These are phyloP conservation scores for Cerastis leucographa DNA, from an alignment of 2,888 invertebrate species.

Conservation along the genomic window DNA sequence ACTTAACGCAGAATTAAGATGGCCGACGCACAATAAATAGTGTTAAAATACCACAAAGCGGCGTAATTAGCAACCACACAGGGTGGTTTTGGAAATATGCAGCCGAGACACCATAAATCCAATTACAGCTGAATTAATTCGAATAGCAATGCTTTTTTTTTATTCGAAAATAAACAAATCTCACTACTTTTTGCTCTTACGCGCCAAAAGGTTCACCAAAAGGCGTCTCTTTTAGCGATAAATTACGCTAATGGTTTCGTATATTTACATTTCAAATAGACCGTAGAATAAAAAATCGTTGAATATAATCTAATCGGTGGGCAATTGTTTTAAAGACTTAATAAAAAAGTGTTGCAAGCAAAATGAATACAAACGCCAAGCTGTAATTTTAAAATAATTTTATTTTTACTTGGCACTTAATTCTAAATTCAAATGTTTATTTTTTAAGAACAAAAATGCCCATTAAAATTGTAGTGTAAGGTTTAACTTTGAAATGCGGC, in stretches of 20 bases:
- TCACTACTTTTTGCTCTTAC: slow-evolving; percentile 61
- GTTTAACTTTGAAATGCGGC: slow-evolving; percentile 75
- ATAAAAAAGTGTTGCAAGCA: slow-evolving; percentile 35
- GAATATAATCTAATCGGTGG: slow-evolving; percentile 31
- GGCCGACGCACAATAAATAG: slow-evolving; percentile 79
- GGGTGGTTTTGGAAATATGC: slow-evolving; percentile 78
- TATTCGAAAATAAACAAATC: slow-evolving; percentile 66
- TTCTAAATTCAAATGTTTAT: slow-evolving; percentile 44
- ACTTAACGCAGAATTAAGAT: slow-evolving; percentile 79
- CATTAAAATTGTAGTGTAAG: slow-evolving; percentile 60
- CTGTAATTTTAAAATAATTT: slow-evolving; percentile 26
- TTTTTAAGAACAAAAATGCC: slow-evolving; percentile 53
- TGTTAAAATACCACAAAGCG: slow-evolving; percentile 80
- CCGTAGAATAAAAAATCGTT: slow-evolving; percentile 21
- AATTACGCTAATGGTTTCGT: slow-evolving; percentile 66
- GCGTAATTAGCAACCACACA: slow-evolving; percentile 85
- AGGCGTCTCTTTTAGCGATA: slow-evolving; percentile 67
- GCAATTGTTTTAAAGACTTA: slow-evolving; percentile 34
- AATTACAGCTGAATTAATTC: slow-evolving; percentile 87
- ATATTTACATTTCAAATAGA: slow-evolving; percentile 56
- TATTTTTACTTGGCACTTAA: slow-evolving; percentile 18
- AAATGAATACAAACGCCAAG: slow-evolving; percentile 9
- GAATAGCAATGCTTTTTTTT: slow-evolving; percentile 68
- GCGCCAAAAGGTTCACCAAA: slow-evolving; percentile 57
- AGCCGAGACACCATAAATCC: slow-evolving; percentile 81